Percentiles rank a stretch among this genome's conserved stretches.
Evolutionary conservation across 2,113 vertebrate genomes (phyloP).

Genomic region (Argyrosomus japonicus): DNA sequence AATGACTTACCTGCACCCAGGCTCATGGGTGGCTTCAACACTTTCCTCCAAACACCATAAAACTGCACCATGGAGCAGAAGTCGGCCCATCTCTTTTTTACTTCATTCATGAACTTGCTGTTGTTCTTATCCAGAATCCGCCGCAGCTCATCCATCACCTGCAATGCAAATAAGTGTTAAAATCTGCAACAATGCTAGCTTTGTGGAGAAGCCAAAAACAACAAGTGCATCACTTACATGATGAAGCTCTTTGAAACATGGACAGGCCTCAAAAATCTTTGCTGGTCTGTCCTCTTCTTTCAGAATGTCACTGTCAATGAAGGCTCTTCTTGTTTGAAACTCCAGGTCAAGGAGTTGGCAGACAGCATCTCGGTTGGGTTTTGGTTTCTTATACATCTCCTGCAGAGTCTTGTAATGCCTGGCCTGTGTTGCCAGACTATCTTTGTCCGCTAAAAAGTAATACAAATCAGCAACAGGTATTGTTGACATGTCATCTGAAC

Average conservation of each 20-base stretch:
- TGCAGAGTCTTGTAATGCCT: too few relatives aligned
- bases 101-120: not conserved
- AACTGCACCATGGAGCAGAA: not conserved
- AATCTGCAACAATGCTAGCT: not conserved
- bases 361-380: too few relatives aligned
- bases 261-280: constrained; percentile 1
- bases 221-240: not conserved
- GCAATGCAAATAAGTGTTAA: not conserved
- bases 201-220: not conserved
- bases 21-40: not conserved
- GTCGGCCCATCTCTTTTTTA: constrained; percentile 4
- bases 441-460: not conserved
- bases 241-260: not conserved
- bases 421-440: constrained; percentile 1
- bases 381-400: not conserved
- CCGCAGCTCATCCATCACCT: constrained; percentile 29
- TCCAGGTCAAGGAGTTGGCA: too few relatives aligned
- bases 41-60: not conserved
- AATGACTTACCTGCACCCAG: not conserved
- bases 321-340: not conserved
- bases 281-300: constrained; percentile 18
- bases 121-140: not conserved
- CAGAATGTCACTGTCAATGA: not conserved
- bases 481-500: not conserved
- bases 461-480: not conserved